Evolutionary conservation across 2,888 invertebrate genomes (phyloP).

Genomic region (Anorthoa munda): DNA sequence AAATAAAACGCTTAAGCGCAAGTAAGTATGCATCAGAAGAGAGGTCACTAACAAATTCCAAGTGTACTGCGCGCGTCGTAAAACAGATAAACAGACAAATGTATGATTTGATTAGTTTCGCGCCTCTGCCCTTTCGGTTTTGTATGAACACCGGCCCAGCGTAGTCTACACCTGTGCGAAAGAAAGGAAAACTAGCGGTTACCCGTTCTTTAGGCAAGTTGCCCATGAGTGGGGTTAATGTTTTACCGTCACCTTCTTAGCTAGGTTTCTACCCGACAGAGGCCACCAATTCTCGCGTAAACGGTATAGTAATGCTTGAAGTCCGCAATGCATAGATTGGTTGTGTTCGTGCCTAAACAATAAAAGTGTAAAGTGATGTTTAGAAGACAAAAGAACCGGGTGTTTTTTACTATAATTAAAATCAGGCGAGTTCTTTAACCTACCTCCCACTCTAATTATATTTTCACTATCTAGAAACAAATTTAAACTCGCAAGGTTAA

Average conservation of each 20-base stretch:
- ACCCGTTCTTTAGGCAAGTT: background rate
- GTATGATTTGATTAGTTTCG: background rate
- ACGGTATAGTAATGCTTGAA: background rate
- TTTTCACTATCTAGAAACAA: background rate
- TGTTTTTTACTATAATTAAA: background rate
- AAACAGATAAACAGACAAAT: conserved; percentile 1
- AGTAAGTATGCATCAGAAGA: background rate
- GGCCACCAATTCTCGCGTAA: background rate
- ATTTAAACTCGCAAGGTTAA: background rate
- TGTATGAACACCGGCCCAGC: background rate
- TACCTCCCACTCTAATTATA: background rate
- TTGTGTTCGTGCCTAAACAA: conserved; percentile 4
- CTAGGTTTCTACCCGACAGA: background rate
- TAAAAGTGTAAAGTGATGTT: background rate
- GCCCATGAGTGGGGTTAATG: background rate
- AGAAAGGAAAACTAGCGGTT: background rate
- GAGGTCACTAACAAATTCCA: background rate
- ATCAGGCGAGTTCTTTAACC: background rate
- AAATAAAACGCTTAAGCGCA: background rate
- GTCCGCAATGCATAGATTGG: conserved; percentile 3
- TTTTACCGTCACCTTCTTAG: conserved; percentile 8
- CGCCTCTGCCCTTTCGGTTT: conserved; percentile 5
- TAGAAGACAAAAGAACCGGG: conserved; percentile 4
- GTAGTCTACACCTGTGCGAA: background rate
- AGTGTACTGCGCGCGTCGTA: background rate